Evolutionary conservation across 2,113 vertebrate species (phyloP), one percentile per base, ranked within the genome.

Genomic region (Chaenocephalus aceratus): DNA sequence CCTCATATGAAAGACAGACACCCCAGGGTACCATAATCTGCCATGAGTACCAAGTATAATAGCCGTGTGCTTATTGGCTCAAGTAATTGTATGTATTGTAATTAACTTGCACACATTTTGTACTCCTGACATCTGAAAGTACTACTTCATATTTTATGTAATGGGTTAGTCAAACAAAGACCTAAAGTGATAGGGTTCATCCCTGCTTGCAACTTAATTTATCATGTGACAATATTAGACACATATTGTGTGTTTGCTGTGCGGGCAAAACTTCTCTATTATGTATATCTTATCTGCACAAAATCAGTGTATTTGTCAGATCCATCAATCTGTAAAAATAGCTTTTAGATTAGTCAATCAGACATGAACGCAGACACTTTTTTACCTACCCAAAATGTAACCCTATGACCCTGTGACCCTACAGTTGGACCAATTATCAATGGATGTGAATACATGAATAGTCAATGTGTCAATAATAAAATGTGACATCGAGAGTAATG

Each of bases 1-100:
- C 77, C 18, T 81, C 61, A 44, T 78, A 81, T 69, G 60, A 81
- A 67, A 78, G 60, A 79, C 63, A 78, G 53, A 76, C 76, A 80
- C 84, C 68, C 63, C 16, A 66, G 71, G 56, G 69, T 53, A 58
- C 61, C 49, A 72, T 75, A 85, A 83, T 76, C 58, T 58, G 69
- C 65, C 74, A 73, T 11, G 30, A 83, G 45, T 63, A 66, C 44
- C n/a, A 56, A 68, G 46, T 59, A 41, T 77, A 82, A 84, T 82
- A 56, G 73, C 63, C 30, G 54, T 63, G 48, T 79, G 59, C 82
- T 77, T 77, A 87, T 71, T 84, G 77, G 74, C 23, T 73, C 74
- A 49, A 60, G 52, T 80, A 56, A 62, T 71, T 56, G 12, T 64
- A 59, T 14, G 46, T 53, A 30, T 26, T 72, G 57, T 77, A 74